These are phyloP conservation scores for Parnassius smintheus DNA, from an alignment of 2,888 invertebrate genomes.

Conservation along the genomic window DNA sequence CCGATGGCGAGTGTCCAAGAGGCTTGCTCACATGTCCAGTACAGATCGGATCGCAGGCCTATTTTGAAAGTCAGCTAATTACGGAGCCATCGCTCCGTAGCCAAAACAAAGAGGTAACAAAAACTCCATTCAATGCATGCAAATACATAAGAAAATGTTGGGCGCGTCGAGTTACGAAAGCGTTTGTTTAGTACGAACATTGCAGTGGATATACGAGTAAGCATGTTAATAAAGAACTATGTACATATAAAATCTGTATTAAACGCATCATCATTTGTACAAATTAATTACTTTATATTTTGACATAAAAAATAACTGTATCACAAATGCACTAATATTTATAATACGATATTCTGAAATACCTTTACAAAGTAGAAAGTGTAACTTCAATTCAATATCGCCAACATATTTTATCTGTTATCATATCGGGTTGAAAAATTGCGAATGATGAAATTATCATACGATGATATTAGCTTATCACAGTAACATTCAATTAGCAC, in stretches of 20 bases:
- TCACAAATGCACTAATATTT: too few species aligned
- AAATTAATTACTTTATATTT: too few species aligned
- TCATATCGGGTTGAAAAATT: slow-evolving; percentile 11
- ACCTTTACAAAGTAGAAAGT: neutral
- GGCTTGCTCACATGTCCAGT: slow-evolving; percentile 15
- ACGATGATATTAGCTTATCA: slow-evolving; percentile 10
- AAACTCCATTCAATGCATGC: slow-evolving; percentile 34
- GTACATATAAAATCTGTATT: too few species aligned
- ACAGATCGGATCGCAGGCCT: slow-evolving; percentile 28
- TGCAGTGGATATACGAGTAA: slow-evolving; percentile 2
- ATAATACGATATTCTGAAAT: too few species aligned
- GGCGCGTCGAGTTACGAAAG: slow-evolving; percentile 19
- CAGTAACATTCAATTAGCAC: neutral
- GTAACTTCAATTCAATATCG: slow-evolving; percentile 11
- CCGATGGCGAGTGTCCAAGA: slow-evolving; percentile 26
- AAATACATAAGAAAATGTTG: slow-evolving; percentile 32
- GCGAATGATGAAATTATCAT: slow-evolving; percentile 5
- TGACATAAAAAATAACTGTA: too few species aligned
- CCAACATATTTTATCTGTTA: slow-evolving; percentile 12
- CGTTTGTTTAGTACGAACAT: slow-evolving; percentile 1
- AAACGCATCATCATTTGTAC: too few species aligned
- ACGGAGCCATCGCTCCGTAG: slow-evolving; percentile 28
- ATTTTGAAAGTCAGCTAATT: slow-evolving; percentile 32
- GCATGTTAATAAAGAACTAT: too few species aligned
- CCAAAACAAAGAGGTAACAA: slow-evolving; percentile 32